phyloP scores from a whole-genome alignment of 2,888 invertebrate genomes.

The Agrotis exclamationis region DNA sequence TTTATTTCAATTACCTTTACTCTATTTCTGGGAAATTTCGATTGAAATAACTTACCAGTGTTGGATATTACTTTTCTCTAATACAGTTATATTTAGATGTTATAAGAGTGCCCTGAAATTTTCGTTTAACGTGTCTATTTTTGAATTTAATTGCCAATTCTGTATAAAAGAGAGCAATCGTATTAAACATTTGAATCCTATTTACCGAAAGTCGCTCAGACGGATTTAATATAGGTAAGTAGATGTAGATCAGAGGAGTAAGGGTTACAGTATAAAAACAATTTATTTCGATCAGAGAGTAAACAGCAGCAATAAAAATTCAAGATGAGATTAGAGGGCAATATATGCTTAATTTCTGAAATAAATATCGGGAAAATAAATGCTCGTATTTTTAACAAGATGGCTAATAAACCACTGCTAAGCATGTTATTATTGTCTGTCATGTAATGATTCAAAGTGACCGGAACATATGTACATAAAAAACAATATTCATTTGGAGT shows the following conservation, averaged over 20 bases:
- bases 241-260: background rate
- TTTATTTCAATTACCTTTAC: background rate
- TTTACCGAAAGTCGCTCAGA: background rate
- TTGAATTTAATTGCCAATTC: background rate
- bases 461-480: too few species aligned
- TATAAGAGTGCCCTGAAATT: background rate
- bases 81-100: background rate
- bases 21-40: background rate
- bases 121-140: background rate
- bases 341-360: background rate
- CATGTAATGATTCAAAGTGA: too few species aligned
- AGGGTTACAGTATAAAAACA: background rate
- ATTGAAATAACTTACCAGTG: background rate
- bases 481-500: too few species aligned
- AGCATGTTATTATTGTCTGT: too few species aligned
- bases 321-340: background rate
- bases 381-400: too few species aligned
- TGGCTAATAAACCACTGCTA: too few species aligned
- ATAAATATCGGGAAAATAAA: too few species aligned
- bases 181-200: background rate
- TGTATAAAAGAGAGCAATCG: background rate
- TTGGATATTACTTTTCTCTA: slow-evolving; percentile 11
- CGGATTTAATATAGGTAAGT: background rate
- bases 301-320: background rate
- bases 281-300: background rate